Conservation (phyloP, 2,888 invertebrate genomes). For the Brachylomia viminalis region DNA sequence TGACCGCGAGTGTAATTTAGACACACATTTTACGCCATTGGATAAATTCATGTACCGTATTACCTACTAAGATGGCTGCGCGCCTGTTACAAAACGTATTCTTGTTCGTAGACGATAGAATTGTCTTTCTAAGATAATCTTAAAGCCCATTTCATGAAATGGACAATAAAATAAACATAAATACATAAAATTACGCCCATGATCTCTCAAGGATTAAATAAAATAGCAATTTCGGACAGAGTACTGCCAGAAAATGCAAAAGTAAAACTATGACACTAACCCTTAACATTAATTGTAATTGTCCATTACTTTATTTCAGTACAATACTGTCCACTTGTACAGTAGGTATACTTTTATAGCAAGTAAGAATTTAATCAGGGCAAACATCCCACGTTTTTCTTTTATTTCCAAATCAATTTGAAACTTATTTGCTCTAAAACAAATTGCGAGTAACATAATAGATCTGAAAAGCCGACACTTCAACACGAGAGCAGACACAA, state of each 20-base stretch:
- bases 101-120: slow-evolving; percentile 19
- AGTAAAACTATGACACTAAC: slow-evolving; percentile 7
- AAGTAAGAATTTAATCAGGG: background rate
- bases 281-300: slow-evolving; percentile 3
- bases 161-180: slow-evolving; percentile 25
- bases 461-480: slow-evolving; percentile 30
- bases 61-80: background rate
- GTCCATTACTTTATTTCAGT: slow-evolving; percentile 1
- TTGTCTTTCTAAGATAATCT: slow-evolving; percentile 22
- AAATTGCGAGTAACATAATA: slow-evolving; percentile 36
- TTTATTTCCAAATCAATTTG: slow-evolving; percentile 14
- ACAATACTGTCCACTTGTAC: background rate
- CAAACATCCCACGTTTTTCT: background rate
- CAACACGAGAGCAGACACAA: slow-evolving; percentile 26
- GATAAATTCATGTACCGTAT: background rate
- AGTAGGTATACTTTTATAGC: background rate
- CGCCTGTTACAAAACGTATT: background rate
- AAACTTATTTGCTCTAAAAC: slow-evolving; percentile 11
- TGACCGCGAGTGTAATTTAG: too few species aligned
- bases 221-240: background rate
- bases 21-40: too few species aligned
- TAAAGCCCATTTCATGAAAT: slow-evolving; percentile 28
- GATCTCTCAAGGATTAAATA: slow-evolving; percentile 11
- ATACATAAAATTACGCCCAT: slow-evolving; percentile 15
- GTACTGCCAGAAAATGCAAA: background rate